Evolutionary conservation across 53 echinoderm and acorn worm species (phyloP), one percentile per base, ranked within the genome.

Genomic region (Hippasteria phrygiana): DNA sequence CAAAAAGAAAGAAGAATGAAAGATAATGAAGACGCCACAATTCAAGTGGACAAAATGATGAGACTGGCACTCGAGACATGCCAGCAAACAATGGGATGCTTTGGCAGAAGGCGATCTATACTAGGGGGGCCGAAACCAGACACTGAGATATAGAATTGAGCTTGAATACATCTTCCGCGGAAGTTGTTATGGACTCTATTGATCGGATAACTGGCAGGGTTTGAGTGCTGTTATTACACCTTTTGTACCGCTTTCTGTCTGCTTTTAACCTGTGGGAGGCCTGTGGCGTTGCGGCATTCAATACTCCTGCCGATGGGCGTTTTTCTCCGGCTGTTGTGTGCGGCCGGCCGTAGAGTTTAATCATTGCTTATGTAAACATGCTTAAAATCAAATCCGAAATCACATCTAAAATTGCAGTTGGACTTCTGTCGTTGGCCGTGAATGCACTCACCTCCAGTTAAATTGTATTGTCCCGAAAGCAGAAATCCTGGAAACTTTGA

Each of bases 1-100:
- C 48, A 75, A 50, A 50, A 51, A 45, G 12, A 6, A 7, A 45
- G 13, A 74, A 45, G 56, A 78, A 55, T 36, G 20, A 54, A 34
- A 34, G 7, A 20, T 36, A 56, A 16, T 40, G 40, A 43, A 62
- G 41, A 63, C 27, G 42, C 39, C 26, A 41, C 62, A 62, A 4
- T n/a, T n/a, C n/a, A n/a, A n/a, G n/a, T 80, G 29, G 80, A 37
- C 41, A 40, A 62, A 78, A 31, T 48, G 47, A 27, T 36, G 55
- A 80, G 80, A 80, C 80, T 80, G 80, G 80, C 62, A 42, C 80
- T 42, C 20, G 62, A 17, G 63, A 62, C 40, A 62, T 62, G 41
- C 38, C 11, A 11, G 26, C 63, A 42, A n/a, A 80, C 80, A 80
- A 80, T 80, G 27, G 41, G 20, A 20, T 5, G 62, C 62, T 80